Evolutionary conservation across 2,888 invertebrate species (phyloP).

Genomic region (Phortica okadai): DNA sequence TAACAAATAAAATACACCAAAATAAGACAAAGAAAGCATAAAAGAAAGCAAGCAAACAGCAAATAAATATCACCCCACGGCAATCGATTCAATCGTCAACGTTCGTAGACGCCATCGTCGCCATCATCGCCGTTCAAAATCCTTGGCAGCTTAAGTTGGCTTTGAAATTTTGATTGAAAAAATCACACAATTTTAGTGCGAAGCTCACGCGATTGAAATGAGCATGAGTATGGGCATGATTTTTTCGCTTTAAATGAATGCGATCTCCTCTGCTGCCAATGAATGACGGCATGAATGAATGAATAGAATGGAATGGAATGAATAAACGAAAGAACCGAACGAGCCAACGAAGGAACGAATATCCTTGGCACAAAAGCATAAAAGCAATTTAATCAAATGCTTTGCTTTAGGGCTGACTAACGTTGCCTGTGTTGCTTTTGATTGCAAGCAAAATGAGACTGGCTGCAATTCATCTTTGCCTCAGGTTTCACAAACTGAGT

Average conservation of each 20-base stretch:
- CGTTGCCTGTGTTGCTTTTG: conserved; percentile 5
- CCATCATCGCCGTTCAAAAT: conserved; percentile 47
- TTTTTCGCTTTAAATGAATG: not conserved
- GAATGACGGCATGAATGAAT: not conserved
- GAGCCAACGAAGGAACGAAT: not conserved
- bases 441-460: conserved; percentile 15
- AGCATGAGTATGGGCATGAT: not conserved
- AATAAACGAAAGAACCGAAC: not conserved
- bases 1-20: not conserved
- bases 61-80: conserved; percentile 6
- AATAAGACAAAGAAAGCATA: not conserved
- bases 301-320: not conserved
- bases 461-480: not conserved
- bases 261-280: not conserved
- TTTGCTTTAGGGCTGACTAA: not conserved
- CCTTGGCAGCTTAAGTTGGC: conserved; percentile 64
- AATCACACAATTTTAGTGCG: conserved; percentile 44
- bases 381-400: conserved; percentile 31
- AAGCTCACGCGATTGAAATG: not conserved
- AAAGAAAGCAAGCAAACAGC: not conserved
- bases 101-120: not conserved
- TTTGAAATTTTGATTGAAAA: conserved; percentile 71
- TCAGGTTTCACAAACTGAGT: not conserved
- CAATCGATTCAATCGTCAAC: not conserved
- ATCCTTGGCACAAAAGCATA: conserved; percentile 28